Percentiles rank a stretch among this genome's conserved stretches.
Conservation (phyloP, 2,797 vertebrate genomes). For the Myripristis murdjan region DNA sequence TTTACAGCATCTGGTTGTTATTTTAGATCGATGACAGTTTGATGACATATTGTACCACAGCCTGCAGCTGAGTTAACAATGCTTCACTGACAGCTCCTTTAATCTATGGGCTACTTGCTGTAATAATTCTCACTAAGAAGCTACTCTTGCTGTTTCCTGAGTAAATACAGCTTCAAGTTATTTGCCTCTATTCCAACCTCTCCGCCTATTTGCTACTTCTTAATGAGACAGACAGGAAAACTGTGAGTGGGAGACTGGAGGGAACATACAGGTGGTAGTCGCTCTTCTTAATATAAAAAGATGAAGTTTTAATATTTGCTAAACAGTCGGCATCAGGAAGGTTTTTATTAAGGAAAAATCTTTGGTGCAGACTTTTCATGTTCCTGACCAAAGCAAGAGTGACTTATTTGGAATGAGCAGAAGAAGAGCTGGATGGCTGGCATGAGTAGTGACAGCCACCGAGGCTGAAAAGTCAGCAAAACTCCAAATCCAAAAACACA, state of each 20-base stretch:
- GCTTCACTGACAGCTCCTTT: conserved; percentile 49
- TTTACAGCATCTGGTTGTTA: conserved; percentile 65
- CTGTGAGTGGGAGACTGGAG: background rate
- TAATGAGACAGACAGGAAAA: conserved; percentile 24
- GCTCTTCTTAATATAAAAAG: conserved; percentile 4
- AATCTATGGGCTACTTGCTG: conserved; percentile 47
- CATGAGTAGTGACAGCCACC: too few relatives aligned
- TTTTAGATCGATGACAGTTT: conserved; percentile 68
- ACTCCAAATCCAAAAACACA: too few relatives aligned
- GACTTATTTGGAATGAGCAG: too few relatives aligned
- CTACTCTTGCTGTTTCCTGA: conserved; percentile 43
- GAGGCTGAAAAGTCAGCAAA: too few relatives aligned
- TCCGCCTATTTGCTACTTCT: conserved; percentile 39
- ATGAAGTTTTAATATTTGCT: background rate
- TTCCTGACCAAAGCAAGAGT: too few relatives aligned
- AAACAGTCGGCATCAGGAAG: too few relatives aligned
- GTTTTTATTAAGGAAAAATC: too few relatives aligned
- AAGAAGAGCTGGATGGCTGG: too few relatives aligned
- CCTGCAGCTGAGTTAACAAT: conserved; percentile 30
- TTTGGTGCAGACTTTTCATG: too few relatives aligned
- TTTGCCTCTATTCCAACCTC: conserved; percentile 18
- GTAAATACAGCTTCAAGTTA: conserved; percentile 58
- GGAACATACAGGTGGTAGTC: conserved; percentile 9
- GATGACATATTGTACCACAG: conserved; percentile 47
- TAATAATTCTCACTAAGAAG: conserved; percentile 64